Evolutionary conservation across 2,888 invertebrate genomes (phyloP).

Genomic region (Aproaerema taeniolella): DNA sequence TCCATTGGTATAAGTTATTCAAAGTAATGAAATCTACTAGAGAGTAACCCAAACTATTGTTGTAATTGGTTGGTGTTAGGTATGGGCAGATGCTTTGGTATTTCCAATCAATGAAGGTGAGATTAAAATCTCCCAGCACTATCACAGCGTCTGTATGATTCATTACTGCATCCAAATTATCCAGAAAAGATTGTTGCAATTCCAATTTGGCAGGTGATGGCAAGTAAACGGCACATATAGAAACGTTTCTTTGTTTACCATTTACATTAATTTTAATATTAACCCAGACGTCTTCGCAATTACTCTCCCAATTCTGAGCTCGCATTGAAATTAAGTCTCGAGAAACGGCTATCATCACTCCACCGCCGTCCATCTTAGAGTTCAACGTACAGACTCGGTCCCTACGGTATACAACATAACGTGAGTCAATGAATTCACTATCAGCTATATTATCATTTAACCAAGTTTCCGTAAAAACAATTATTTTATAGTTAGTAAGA

Average conservation of each 20-base stretch:
- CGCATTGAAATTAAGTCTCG: constrained; percentile 8
- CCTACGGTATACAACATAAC: too few species aligned
- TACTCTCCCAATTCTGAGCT: constrained; percentile 5
- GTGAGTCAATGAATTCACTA: too few species aligned
- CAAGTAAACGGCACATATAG: constrained; percentile 17
- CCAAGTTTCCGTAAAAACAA: too few species aligned
- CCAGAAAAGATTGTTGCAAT: neutral
- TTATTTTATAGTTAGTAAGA: too few species aligned
- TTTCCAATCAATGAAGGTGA: constrained; percentile 18
- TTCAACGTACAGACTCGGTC: neutral
- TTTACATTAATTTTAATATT: constrained; percentile 4
- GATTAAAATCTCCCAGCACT: constrained; percentile 20
- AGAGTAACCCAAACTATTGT: constrained; percentile 11
- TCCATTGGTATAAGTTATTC: constrained; percentile 17
- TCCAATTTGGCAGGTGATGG: constrained; percentile 15
- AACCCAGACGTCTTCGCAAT: constrained; percentile 4
- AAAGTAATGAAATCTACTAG: constrained; percentile 18
- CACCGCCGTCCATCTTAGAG: constrained; percentile 12
- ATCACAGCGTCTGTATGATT: neutral
- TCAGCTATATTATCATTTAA: too few species aligned
- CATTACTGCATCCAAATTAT: constrained; percentile 14
- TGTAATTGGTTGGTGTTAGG: constrained; percentile 12
- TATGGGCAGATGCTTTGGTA: neutral
- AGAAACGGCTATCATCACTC: constrained; percentile 11
- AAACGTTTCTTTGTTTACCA: constrained; percentile 5